Evolutionary conservation across 2,113 vertebrate genomes (phyloP), one percentile per base, ranked within the genome.

Genomic region (Amphiprion ocellaris): DNA sequence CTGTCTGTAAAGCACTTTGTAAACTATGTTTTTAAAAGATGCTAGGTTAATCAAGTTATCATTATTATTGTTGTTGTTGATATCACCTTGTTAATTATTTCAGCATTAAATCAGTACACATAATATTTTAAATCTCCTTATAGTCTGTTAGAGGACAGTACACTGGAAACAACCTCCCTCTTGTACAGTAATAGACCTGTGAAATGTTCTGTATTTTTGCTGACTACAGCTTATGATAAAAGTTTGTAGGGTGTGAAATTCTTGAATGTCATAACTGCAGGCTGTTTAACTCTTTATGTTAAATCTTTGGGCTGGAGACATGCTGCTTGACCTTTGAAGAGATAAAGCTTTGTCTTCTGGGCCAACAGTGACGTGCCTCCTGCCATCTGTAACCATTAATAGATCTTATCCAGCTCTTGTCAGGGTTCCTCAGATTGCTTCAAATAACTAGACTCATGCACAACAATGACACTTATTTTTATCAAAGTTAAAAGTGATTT

Each of bases 201-300:
- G 41, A 77, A 63, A 77, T 23, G 46, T 30, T 68, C 71, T 37
- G 14, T 19, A 49, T 33, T 81, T 89, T 53, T 78, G 89, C 84
- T 91, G 89, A 90, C 79, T 74, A 10, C 64, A 73, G 70, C 50
- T 60, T 78, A 76, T 80, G 89, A 80, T 87, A 86, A 84, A 60
- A 89, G 78, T 75, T 67, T 87, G 63, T 87, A 23, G 69, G 2
- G 50, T 89, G 83, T 80, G 63, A 89, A 85, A 76, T 70, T 74
- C n/a, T 70, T 55, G 84, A 90, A 90, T 72, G 67, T 73, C 56
- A 59, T 79, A 89, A 83, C 61, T 69, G 60, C 81, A 78, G 52
- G 47, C 65, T 69, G 74, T 79, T 75, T 58, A 65, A 19, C 68
- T 83, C 54, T 77, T 80, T 69, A 74, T 54, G 59, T 79, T 75